Evolutionary conservation across 1,140 invertebrate genomes (phyloP).

Genomic region (Philaenus spumarius): DNA sequence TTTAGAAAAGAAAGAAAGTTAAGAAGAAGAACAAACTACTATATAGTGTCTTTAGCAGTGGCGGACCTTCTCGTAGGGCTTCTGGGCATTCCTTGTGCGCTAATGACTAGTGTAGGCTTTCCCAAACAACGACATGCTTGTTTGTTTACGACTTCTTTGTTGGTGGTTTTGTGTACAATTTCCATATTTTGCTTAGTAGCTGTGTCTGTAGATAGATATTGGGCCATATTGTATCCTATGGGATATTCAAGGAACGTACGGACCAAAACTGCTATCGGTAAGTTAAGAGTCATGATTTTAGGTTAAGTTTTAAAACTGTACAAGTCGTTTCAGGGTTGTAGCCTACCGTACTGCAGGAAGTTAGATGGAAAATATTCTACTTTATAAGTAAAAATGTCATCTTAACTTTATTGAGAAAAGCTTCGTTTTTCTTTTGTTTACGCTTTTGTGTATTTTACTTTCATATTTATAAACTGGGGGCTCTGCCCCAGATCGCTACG

Average conservation of each 20-base stretch:
- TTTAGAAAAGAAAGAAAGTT: slow-evolving; percentile 69
- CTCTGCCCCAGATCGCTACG: too few species aligned
- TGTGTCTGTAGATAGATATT: slow-evolving; percentile 85
- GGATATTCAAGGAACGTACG: slow-evolving; percentile 80
- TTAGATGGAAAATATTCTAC: too few species aligned
- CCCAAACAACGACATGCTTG: slow-evolving; percentile 73
- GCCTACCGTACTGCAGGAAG: too few species aligned
- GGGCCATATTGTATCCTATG: slow-evolving; percentile 87
- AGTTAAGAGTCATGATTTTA: slow-evolving; percentile 39
- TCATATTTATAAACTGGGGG: too few species aligned
- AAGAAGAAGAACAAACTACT: slow-evolving; percentile 79
- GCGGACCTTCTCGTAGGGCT: slow-evolving; percentile 77
- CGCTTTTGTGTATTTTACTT: too few species aligned
- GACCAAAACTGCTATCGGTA: slow-evolving; percentile 74
- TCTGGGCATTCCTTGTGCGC: slow-evolving; percentile 78
- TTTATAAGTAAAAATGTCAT: too few species aligned
- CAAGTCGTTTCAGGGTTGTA: too few species aligned
- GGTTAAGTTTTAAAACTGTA: too few species aligned
- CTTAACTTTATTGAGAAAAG: too few species aligned
- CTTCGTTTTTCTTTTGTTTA: too few species aligned
- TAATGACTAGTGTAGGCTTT: slow-evolving; percentile 65
- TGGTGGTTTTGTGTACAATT: slow-evolving; percentile 83
- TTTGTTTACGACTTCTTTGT: slow-evolving; percentile 76
- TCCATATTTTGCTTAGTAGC: slow-evolving; percentile 88
- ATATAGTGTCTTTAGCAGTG: slow-evolving; percentile 79